These are phyloP conservation scores for Tryphoninae sp. DNA, from an alignment of 2,888 invertebrate species.

Conservation along the genomic window DNA sequence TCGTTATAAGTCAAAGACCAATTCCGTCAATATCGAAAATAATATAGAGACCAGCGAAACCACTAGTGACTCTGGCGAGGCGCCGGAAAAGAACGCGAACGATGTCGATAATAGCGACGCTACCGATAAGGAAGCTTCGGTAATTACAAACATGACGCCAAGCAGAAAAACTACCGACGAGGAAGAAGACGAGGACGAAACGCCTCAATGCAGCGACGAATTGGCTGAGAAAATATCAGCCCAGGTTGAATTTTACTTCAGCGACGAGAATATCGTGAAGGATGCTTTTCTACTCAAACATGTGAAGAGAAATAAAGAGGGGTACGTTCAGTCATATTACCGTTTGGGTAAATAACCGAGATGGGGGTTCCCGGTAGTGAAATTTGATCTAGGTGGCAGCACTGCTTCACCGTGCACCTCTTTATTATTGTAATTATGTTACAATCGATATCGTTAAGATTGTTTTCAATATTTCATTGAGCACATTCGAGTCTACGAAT, in stretches of 20 bases:
- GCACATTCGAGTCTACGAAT: too few relatives aligned
- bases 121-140: slow-evolving; percentile 1
- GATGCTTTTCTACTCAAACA: slow-evolving; percentile 98
- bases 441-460: too few relatives aligned
- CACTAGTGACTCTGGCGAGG: neutral
- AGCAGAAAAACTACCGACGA: slow-evolving; percentile 75
- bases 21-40: neutral
- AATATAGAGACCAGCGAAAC: slow-evolving; percentile 11
- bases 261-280: slow-evolving; percentile 96
- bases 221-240: slow-evolving; percentile 90
- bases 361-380: too few relatives aligned
- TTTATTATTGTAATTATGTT: too few relatives aligned
- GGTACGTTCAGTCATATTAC: slow-evolving; percentile 76
- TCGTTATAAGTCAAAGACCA: slow-evolving; percentile 45
- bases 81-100: neutral
- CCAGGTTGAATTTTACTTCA: slow-evolving; percentile 97
- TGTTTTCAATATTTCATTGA: too few relatives aligned
- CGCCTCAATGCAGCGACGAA: slow-evolving; percentile 87
- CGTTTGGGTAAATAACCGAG: neutral
- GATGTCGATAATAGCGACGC: neutral
- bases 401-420: too few relatives aligned
- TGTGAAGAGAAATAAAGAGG: slow-evolving; percentile 96
- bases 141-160: neutral
- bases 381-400: too few relatives aligned
- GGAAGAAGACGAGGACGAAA: slow-evolving; percentile 71